Evolutionary conservation across 2,888 invertebrate species (phyloP).

Genomic region (Vanessa cardui): DNA sequence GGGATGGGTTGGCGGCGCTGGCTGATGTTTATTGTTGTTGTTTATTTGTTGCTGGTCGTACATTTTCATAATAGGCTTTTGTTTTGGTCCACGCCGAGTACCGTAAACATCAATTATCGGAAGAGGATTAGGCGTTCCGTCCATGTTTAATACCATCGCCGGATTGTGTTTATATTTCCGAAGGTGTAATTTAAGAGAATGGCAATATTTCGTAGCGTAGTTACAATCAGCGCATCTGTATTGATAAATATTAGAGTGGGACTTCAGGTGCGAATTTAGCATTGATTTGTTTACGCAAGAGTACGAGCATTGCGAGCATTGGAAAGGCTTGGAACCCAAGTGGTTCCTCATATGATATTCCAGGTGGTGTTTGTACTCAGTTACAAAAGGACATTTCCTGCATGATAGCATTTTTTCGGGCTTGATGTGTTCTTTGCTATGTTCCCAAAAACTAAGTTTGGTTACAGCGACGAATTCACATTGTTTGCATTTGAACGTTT

Average conservation of each 20-base stretch:
- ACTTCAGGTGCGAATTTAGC: conserved; percentile 98
- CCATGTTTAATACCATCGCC: conserved; percentile 93
- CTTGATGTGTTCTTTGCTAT: conserved; percentile 95
- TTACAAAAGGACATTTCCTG: conserved; percentile 97
- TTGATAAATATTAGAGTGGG: conserved; percentile 95
- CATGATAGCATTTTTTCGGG: conserved; percentile 95
- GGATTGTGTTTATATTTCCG: conserved; percentile 96
- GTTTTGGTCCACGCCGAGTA: conserved; percentile 93
- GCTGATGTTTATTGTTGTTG: conserved; percentile 54
- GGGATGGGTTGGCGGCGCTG: conserved; percentile 63
- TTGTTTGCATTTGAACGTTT: conserved; percentile 96
- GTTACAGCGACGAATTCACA: conserved; percentile 93
- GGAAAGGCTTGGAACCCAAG: conserved; percentile 96
- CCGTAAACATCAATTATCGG: conserved; percentile 96
- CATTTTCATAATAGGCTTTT: conserved; percentile 71
- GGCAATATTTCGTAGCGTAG: conserved; percentile 99
- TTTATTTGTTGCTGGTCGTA: conserved; percentile 63
- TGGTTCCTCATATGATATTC: conserved; percentile 99
- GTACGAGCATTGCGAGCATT: conserved; percentile 94
- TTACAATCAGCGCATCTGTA: conserved; percentile 96
- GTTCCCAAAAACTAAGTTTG: conserved; percentile 97
- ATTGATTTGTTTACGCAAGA: conserved; percentile 99
- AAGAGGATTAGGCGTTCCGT: conserved; percentile 93
- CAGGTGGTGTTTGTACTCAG: conserved; percentile 98
- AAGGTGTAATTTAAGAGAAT: conserved; percentile 97